Evolutionary conservation across 2,888 invertebrate genomes (phyloP), one percentile per base, ranked within the genome.

Genomic region (Steinernema carpocapsae): DNA sequence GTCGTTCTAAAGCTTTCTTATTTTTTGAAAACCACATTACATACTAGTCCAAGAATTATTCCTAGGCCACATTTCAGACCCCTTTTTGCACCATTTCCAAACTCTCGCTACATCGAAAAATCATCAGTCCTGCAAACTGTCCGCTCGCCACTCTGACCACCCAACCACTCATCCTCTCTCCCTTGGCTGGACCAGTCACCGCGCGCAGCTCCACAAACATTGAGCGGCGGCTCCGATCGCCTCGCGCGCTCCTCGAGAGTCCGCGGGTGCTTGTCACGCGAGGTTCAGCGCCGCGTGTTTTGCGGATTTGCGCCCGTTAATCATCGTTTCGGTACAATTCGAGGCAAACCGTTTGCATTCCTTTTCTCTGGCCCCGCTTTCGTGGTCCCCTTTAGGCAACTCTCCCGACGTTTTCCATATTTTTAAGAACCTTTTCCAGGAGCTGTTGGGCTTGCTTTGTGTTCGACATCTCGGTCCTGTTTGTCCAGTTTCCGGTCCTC

Each of bases 221-320:
- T 10, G 3, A 14, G 17, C 19, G 48, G 19, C 48, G 3, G n/a
- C 48, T 48, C n/a, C 48, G 48, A 48, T 48, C 48, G 19, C 48
- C 32, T 29, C 6, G 6, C 32, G 29, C 37, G 37, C 64, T 2
- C 17, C 64, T 64, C 64, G 64, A 64, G 64, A 26, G 64, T 32
- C 10, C 22, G 26, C 56, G 64, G 64, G 64, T 64, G 64, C 64
- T 64, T 32, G 26, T 56, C 56, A 22, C 64, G 64, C 32, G 52
- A n/a, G 64, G 64, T 64, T 64, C 64, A 64, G 32, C 64, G 22
- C 26, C 29, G 37, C 64, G 64, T 64, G 64, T 64, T 32, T 26
- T 14, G 17, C 12, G 64, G 64, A 29, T 64, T 64, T 32, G 64
- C 64, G 37, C 29, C 32, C 64, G 64, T 19, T 64, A 64, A 64